Base-by-base conservation (phyloP, 2,888 invertebrate species). In the Dastarcus helophoroides region DNA sequence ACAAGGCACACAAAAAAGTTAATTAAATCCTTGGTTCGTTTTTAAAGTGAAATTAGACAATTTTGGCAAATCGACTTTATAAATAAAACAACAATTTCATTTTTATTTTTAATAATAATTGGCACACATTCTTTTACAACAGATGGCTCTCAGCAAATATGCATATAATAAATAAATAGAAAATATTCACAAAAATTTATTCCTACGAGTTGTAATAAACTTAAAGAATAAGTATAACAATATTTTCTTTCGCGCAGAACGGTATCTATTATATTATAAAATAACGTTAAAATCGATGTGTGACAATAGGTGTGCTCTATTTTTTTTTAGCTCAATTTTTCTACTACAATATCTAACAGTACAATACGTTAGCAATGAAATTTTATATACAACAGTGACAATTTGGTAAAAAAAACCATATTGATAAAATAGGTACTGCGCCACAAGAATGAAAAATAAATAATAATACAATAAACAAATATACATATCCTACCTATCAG, bases 61-160 rank as follows among this genome's bases (percentile, higher is more conserved):
- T n/a, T n/a, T n/a, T n/a, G n/a, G n/a, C n/a, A n/a, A n/a, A n/a
- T n/a, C n/a, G n/a, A n/a, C n/a, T n/a, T n/a, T n/a, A n/a, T n/a
- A n/a, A n/a, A n/a, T n/a, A n/a, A n/a, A n/a, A n/a, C n/a, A n/a
- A n/a, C n/a, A n/a, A n/a, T n/a, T n/a, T n/a, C n/a, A n/a, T n/a
- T n/a, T 55, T 56, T 56, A 54, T 56, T 58, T 58, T 52, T 56
- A 58, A 57, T 58, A 56, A 60, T 58, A 53, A 58, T 60, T 59
- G 60, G 60, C 59, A 60, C 60, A 59, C 58, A 60, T 60, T 58
- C 53, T 56, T 56, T 58, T 57, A 55, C 51, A 54, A 54, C 53
- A 54, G 46, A 53, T 53, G 51, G 50, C 49, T 53, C 53, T 51
- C 54, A 55, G 54, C 55, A 51, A 55, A 53, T 50, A 56, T 52